phyloP scores from a whole-genome alignment of 2,888 invertebrate species.

The Muschampia plurimacula region DNA sequence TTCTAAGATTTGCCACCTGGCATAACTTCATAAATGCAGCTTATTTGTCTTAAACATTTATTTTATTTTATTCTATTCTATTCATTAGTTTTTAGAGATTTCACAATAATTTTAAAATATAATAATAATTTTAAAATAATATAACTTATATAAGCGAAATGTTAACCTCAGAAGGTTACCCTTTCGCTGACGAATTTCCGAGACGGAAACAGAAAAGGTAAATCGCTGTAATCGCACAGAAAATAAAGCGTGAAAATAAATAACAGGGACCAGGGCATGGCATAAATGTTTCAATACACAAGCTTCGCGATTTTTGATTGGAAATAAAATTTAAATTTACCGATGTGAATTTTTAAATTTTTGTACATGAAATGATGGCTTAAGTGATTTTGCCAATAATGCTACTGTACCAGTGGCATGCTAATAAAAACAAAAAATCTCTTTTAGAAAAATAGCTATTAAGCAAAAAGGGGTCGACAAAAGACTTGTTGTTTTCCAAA shows the following conservation, averaged over 20 bases:
- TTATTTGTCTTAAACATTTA: no score
- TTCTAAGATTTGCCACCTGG: no score
- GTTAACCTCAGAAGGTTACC: background rate
- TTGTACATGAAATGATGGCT: slow-evolving; percentile 1
- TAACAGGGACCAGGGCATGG: slow-evolving; percentile 19
- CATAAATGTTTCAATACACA: slow-evolving; percentile 27
- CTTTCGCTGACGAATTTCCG: slow-evolving; percentile 17
- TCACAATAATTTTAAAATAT: no score
- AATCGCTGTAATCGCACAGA: slow-evolving; percentile 6
- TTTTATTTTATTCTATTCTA: no score
- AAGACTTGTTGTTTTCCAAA: no score
- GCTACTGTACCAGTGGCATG: no score
- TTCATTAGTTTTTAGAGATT: no score
- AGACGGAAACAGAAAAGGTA: slow-evolving; percentile 9
- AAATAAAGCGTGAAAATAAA: slow-evolving; percentile 10
- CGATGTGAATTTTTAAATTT: slow-evolving; percentile 15
- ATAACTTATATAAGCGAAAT: no score
- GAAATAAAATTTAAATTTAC: slow-evolving; percentile 19
- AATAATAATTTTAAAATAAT: no score
- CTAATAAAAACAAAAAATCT: background rate
- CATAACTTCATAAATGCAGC: no score
- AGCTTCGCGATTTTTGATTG: slow-evolving; percentile 17
- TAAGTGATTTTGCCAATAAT: background rate
- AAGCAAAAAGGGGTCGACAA: no score
- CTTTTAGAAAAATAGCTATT: no score